A percentile compares a stretch with the other conserved stretches of the same genome.
These are phyloP conservation scores for Erpobdella octoculata DNA, from an alignment of 2,888 invertebrate genomes.

Conservation along the genomic window DNA sequence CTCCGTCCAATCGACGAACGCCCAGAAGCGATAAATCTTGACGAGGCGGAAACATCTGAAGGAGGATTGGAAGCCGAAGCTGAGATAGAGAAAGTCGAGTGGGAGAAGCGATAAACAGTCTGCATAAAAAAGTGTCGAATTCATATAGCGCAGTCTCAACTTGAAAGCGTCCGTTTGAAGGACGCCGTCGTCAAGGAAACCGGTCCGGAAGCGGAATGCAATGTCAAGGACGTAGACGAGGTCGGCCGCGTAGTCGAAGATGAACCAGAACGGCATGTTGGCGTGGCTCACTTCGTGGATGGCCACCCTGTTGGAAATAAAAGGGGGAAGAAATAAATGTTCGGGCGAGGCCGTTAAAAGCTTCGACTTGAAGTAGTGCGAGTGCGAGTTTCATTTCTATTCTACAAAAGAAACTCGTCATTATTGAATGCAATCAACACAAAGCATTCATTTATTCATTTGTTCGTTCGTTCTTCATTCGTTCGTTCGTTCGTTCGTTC, in stretches of 20 bases:
- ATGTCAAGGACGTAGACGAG: constrained; percentile 91
- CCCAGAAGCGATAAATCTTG: constrained; percentile 95
- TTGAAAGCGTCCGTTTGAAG: constrained; percentile 88
- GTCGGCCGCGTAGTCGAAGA: constrained; percentile 90
- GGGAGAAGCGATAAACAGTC: constrained; percentile 95
- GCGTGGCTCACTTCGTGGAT: constrained; percentile 85
- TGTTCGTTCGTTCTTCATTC: too few relatives aligned
- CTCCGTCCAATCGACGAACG: constrained; percentile 94
- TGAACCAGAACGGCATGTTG: constrained; percentile 87
- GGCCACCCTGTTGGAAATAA: constrained; percentile 61
- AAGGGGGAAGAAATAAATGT: too few relatives aligned
- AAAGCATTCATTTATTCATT: too few relatives aligned
- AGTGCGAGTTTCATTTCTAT: too few relatives aligned
- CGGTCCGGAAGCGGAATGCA: constrained; percentile 78
- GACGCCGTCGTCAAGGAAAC: constrained; percentile 89
- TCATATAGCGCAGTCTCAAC: constrained; percentile 91
- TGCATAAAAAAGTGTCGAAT: constrained; percentile 92
- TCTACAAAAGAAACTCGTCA: too few relatives aligned
- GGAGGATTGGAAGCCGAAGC: constrained; percentile 87
- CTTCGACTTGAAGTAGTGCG: too few relatives aligned
- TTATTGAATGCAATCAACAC: too few relatives aligned
- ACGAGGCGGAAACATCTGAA: constrained; percentile 87
- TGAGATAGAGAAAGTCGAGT: constrained; percentile 92
- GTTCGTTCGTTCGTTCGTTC: too few relatives aligned
- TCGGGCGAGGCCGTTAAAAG: too few relatives aligned